Evolutionary conservation across 2,888 invertebrate genomes (phyloP).

Genomic region (Invenusta paracnida): DNA sequence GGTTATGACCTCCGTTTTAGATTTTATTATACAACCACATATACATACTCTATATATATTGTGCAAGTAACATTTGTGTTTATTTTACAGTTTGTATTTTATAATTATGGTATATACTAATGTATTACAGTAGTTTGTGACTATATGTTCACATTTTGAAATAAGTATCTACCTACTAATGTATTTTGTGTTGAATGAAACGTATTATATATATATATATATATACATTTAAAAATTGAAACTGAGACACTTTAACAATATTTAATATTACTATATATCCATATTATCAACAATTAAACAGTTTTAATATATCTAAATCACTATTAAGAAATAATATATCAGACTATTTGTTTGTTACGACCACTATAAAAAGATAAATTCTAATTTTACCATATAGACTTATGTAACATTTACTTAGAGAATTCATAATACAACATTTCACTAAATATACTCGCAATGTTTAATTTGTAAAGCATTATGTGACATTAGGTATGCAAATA

Average conservation of each 20-base stretch:
- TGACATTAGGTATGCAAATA: no score
- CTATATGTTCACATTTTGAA: background rate
- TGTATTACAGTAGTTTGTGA: background rate
- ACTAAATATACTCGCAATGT: background rate
- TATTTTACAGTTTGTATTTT: background rate
- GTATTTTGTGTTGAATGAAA: background rate
- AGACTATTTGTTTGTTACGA: no score
- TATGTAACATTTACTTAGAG: background rate
- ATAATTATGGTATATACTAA: background rate
- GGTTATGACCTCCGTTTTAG: background rate
- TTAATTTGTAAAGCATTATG: background rate
- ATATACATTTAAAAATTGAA: background rate
- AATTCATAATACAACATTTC: background rate
- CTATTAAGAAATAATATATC: background rate
- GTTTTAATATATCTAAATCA: background rate
- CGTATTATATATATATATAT: no score
- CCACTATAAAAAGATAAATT: no score
- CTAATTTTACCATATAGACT: background rate
- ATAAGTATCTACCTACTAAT: background rate
- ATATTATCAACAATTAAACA: background rate
- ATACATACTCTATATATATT: background rate
- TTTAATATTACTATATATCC: background rate
- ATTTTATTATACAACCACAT: background rate
- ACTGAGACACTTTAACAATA: background rate
- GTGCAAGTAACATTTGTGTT: background rate